Base-by-base conservation (phyloP, 1,140 invertebrate species). In the Ptiloglossa arizonensis region DNA sequence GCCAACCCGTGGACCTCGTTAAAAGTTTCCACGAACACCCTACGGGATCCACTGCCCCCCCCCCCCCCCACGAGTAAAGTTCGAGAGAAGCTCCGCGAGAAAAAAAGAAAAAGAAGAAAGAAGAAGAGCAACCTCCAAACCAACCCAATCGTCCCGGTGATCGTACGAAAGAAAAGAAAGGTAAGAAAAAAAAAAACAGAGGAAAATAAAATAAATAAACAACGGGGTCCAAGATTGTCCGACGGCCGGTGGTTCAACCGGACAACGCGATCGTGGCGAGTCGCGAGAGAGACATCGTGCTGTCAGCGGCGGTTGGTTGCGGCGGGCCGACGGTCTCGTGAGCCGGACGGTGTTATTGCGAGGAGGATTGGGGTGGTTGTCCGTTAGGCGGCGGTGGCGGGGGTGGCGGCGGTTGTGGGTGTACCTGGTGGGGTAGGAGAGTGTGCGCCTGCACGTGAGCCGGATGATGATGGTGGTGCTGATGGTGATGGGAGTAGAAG, bases 401-500 rank as follows among this genome's bases (percentile, higher is more conserved):
- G 24, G 88, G 91, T 9, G 88, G 91, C 64, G 85, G 91, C 79
- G 85, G 91, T 68, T 88, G 92, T 11, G 86, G 88, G 82, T 92
- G 91, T 54, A 92, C 90, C 81, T 93, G 90, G 79, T 92, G 91
- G 62, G 91, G 88, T 72, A 92, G 80, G 19, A 90, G 80, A 44
- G 82, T 88, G 77, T 92, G 90, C 56, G 91, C 79, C 78, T 92
- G 91, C 52, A 90, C 90, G 74, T 91, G 91, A n/a, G 87, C 84
- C 22, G 89, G 90, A 62, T 91, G 91, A 60, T 88, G 88, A 82
- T 93, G 90, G 73, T 93, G 91, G 74, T 92, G 92, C 52, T 92
- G 90, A 73, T 92, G 92, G 71, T 92, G 92, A 83, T 93, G 92
- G 48, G 92, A 92, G 68, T 93, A 93, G 80, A 93, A 93, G 78